Evolutionary conservation across 2,888 invertebrate species (phyloP).

Genomic region (Xylophagus ater): DNA sequence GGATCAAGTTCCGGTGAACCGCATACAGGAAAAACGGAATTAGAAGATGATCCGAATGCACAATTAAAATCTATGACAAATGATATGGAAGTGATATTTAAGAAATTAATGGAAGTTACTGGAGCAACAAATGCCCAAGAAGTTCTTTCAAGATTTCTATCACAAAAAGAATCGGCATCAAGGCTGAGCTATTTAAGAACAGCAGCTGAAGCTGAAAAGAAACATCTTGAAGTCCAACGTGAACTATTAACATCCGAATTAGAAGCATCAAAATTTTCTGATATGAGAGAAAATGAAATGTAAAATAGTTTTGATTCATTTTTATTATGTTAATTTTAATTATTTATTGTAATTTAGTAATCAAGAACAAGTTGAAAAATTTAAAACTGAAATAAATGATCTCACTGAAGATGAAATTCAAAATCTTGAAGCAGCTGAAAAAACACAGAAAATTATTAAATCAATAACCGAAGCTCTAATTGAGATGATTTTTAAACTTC

Average conservation of each 20-base stretch:
- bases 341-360: constrained; percentile 42
- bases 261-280: constrained; percentile 67
- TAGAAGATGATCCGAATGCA: constrained; percentile 32
- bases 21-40: constrained; percentile 33
- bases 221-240: constrained; percentile 52
- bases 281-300: constrained; percentile 71
- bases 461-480: constrained; percentile 34
- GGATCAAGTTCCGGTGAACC: constrained; percentile 42
- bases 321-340: constrained; percentile 8
- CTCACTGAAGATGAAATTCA: constrained; percentile 39
- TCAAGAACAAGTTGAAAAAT: constrained; percentile 54
- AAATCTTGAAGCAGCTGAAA: constrained; percentile 33
- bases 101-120: constrained; percentile 63
- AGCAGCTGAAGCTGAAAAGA: constrained; percentile 63
- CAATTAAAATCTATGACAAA: constrained; percentile 29
- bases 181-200: constrained; percentile 58
- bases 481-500: constrained; percentile 38
- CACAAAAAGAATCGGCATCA: constrained; percentile 61
- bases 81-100: constrained; percentile 55
- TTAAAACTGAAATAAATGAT: constrained; percentile 48
- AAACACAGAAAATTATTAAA: constrained; percentile 30
- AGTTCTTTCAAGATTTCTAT: constrained; percentile 60
- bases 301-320: constrained; percentile 34
- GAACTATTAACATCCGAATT: constrained; percentile 55
- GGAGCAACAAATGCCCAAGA: constrained; percentile 64